phyloP scores from a whole-genome alignment of 1,140 invertebrate species.

The Patella vulgata region DNA sequence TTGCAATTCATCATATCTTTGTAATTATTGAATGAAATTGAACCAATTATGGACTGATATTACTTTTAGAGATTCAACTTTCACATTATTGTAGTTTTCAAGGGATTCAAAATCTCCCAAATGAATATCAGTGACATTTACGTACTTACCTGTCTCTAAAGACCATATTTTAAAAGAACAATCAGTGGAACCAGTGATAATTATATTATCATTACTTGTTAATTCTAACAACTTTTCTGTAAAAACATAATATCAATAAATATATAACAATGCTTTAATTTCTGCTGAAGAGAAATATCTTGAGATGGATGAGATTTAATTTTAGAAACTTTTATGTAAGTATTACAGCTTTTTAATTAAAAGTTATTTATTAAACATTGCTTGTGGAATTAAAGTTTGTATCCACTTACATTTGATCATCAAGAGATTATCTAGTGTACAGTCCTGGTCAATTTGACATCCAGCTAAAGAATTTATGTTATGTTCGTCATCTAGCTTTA shows the following conservation, averaged over 20 bases:
- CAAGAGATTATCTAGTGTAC: background rate
- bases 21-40: no score
- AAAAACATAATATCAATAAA: no score
- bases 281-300: background rate
- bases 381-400: background rate
- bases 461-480: background rate
- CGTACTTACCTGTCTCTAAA: slow-evolving; percentile 42
- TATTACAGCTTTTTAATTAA: background rate
- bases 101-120: no score
- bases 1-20: no score
- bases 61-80: no score
- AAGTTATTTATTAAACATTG: background rate
- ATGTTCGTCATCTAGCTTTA: no score
- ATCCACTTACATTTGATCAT: background rate
- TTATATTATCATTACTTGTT: slow-evolving; percentile 13
- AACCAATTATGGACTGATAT: no score
- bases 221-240: slow-evolving; percentile 20
- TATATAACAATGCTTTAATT: no score
- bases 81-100: no score
- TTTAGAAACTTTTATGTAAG: background rate
- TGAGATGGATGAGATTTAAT: background rate
- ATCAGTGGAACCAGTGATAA: slow-evolving; percentile 52
- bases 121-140: no score
- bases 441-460: background rate
- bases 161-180: slow-evolving; percentile 51